Base-by-base conservation (phyloP, 2,797 vertebrate species). In the Neosalanx taihuensis region DNA sequence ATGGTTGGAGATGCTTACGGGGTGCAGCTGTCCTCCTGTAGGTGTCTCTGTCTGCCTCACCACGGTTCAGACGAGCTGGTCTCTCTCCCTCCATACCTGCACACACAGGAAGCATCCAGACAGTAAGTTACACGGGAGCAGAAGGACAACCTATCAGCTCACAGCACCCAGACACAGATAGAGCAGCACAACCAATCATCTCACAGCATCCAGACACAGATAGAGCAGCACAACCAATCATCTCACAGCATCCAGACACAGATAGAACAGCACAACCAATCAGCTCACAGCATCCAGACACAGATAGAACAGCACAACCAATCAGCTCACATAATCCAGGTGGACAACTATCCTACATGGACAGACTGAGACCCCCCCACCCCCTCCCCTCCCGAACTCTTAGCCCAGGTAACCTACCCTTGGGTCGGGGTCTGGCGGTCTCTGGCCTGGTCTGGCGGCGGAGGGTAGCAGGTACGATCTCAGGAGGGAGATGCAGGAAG, bases 401-500 rank as follows among this genome's bases (percentile, higher is more conserved):
- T 0, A 3, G 41, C 41, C 37, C 6, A 9, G 41, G 41, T 12
- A 31, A 35, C 80, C 68, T 78, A 99, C 98, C 96, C 92, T 99
- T 99, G 76, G 98, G 98, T 77, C 97, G 92, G 0, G 97, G 98
- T 79, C 98, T 91, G 86, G 96, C 96, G 0, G 97, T 99, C 90
- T 99, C 98, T 0, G 98, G 97, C 29, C 97, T 95, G 79, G 95
- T 99, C 91, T 94, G 93, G 30, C 97, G 94, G 70, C 98, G 96
- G 78, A 99, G 87, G 30, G 98, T 99, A 30, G 98, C 98, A 0
- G 98, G 98, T 71, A 99, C 98, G 0, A 99, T 99, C 91, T 99
- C 98, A 0, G 96, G 96, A 56, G 98, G 98, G 13, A 99, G 92
- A 81, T 99, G 98, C 5, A 99, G 94, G 89, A 98, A 99, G 87